Evolutionary conservation across 2,888 invertebrate species (phyloP).

Genomic region (Parochlus steinenii): DNA sequence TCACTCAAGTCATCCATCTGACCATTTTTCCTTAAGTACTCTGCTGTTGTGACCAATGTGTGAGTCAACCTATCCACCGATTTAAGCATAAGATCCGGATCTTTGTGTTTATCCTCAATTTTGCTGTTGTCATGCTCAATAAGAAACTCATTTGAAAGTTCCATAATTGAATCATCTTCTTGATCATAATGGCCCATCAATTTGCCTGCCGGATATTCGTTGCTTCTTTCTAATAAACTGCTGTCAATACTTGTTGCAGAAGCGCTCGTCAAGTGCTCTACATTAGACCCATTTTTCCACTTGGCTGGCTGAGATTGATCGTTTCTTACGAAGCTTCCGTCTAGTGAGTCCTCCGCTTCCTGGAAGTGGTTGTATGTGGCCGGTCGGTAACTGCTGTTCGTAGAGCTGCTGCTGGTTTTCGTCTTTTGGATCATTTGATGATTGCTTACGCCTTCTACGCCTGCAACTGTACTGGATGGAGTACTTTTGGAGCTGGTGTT

Average conservation of each 20-base stretch:
- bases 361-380: conserved; percentile 14
- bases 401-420: conserved; percentile 14
- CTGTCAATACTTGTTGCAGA: conserved; percentile 19
- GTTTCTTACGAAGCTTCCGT: conserved; percentile 12
- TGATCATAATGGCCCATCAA: conserved; percentile 26
- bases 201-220: conserved; percentile 32
- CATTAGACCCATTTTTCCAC: conserved; percentile 33
- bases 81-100: conserved; percentile 50
- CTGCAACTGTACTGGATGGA: conserved; percentile 32
- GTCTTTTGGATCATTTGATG: conserved; percentile 17
- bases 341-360: conserved; percentile 13
- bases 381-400: conserved; percentile 16
- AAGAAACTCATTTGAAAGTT: conserved; percentile 33
- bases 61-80: conserved; percentile 47
- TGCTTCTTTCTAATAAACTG: conserved; percentile 23
- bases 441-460: conserved; percentile 25
- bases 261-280: conserved; percentile 18
- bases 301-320: conserved; percentile 16
- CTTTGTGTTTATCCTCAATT: conserved; percentile 32
- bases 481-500: too few relatives aligned
- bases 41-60: conserved; percentile 45
- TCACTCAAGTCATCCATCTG: conserved; percentile 17
- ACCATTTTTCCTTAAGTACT: conserved; percentile 36
- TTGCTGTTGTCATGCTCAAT: conserved; percentile 28
- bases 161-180: conserved; percentile 29